phyloP scores from a whole-genome alignment of 1,140 invertebrate species.

The Daktulosphaira vitifoliae region DNA sequence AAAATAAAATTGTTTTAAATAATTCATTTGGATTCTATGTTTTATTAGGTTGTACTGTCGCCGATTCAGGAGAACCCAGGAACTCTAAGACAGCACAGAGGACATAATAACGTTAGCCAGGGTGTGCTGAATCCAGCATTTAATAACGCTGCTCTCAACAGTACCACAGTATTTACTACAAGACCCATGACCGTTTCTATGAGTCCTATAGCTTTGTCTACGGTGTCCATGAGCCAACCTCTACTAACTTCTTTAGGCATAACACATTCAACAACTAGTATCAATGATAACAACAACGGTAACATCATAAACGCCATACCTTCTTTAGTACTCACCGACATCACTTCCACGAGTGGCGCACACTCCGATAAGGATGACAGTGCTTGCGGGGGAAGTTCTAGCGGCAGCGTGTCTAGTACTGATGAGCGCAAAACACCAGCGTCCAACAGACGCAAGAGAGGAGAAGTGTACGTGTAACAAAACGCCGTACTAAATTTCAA shows the following conservation, averaged over 20 bases:
- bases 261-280: conserved; percentile 33
- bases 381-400: conserved; percentile 41
- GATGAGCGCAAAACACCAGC: conserved; percentile 46
- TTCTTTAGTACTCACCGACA: conserved; percentile 13
- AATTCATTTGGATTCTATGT: no score
- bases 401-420: conserved; percentile 41
- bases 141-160: conserved; percentile 50
- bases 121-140: conserved; percentile 62
- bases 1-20: no score
- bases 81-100: conserved; percentile 30
- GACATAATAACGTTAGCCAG: conserved; percentile 56
- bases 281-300: conserved; percentile 38
- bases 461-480: conserved; percentile 49
- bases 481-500: neutral
- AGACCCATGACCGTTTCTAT: conserved; percentile 41
- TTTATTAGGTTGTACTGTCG: conserved; percentile 59
- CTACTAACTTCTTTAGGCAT: conserved; percentile 45
- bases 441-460: conserved; percentile 45
- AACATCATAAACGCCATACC: neutral
- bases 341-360: conserved; percentile 32
- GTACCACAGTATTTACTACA: conserved; percentile 51
- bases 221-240: conserved; percentile 45
- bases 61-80: conserved; percentile 58
- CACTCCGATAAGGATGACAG: conserved; percentile 45
- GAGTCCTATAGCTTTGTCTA: conserved; percentile 42